Base-by-base conservation (phyloP, 2,888 invertebrate genomes). In the Sisyra terminalis region DNA sequence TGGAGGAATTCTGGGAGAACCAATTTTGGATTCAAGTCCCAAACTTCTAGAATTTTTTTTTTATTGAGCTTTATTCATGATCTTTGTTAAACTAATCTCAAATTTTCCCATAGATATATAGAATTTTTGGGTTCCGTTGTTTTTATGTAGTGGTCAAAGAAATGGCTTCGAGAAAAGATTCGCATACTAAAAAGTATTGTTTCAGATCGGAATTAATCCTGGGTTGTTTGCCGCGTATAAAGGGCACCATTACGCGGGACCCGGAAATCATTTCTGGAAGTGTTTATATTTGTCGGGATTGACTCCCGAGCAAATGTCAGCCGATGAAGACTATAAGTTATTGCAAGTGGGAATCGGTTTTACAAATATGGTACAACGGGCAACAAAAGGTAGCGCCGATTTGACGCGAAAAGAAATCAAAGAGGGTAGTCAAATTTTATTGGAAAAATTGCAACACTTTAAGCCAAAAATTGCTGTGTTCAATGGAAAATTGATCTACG, bases 261-360 rank as follows among this genome's bases (percentile, higher is more conserved):
- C 94, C 37, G 96, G 96, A 37, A 97, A 97, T 69, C 97, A 97
- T 69, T 96, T 97, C 69, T 97, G 96, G 96, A 94, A 94, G 70
- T 96, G 94, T 62, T 69, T 96, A 48, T 93, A 88, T 65, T 69
- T 94, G 51, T 89, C 93, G 39, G 94, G 94, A 6, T 71, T 97
- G 45, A 94, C 93, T 11, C 77, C 89, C 46, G 90, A 93, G 58
- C 93, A 90, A 59, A 83, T 96, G 82, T 90, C 85, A 54, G 92
- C 94, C 2, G 90, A 93, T 56, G 94, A 96, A 64, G 96, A 97
- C 65, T 87, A 82, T 59, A 89, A 89, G 67, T 67, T 96, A 45
- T 64, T 93, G 42, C 86, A 90, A 63, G 84, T 84, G 60, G 94
- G 96, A 46, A 94, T 97, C 57, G 96, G 96, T 3, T 94, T 97